These are phyloP conservation scores for Thunnus albacares DNA, from an alignment of 2,797 vertebrate species.

Conservation along the genomic window DNA sequence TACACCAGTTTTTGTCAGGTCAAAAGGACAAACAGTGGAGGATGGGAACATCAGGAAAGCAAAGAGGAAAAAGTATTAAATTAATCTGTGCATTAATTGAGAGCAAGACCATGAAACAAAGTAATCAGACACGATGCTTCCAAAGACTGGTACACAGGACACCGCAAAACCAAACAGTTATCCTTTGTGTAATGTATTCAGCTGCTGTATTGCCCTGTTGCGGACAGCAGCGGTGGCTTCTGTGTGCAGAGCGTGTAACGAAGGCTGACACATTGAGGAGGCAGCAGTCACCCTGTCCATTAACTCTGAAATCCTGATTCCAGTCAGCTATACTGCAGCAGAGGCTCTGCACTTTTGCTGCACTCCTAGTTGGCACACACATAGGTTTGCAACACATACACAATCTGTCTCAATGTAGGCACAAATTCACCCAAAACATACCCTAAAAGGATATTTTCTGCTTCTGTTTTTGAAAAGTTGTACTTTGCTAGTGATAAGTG, in stretches of 20 bases:
- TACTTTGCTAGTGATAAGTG: constrained; percentile 50
- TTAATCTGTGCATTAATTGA: not conserved
- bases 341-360: constrained; percentile 37
- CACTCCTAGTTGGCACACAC: constrained; percentile 18
- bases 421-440: constrained; percentile 55
- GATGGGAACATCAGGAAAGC: not conserved
- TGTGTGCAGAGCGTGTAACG: constrained; percentile 78
- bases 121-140: not conserved
- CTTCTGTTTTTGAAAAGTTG: constrained; percentile 51
- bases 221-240: constrained; percentile 41
- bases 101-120: not conserved
- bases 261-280: constrained; percentile 77
- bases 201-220: constrained; percentile 20
- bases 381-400: constrained; percentile 6
- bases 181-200: constrained; percentile 15
- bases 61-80: not conserved
- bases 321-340: constrained; percentile 56
- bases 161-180: not conserved
- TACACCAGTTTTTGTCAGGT: not conserved
- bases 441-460: constrained; percentile 63
- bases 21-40: not conserved
- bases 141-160: not conserved
- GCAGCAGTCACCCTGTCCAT: constrained; percentile 76
- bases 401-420: constrained; percentile 35
- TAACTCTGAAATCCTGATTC: constrained; percentile 79